Evolutionary conservation across 2,113 vertebrate species (phyloP), one percentile per base, ranked within the genome.

Genomic region (Heloderma charlesbogerti): DNA sequence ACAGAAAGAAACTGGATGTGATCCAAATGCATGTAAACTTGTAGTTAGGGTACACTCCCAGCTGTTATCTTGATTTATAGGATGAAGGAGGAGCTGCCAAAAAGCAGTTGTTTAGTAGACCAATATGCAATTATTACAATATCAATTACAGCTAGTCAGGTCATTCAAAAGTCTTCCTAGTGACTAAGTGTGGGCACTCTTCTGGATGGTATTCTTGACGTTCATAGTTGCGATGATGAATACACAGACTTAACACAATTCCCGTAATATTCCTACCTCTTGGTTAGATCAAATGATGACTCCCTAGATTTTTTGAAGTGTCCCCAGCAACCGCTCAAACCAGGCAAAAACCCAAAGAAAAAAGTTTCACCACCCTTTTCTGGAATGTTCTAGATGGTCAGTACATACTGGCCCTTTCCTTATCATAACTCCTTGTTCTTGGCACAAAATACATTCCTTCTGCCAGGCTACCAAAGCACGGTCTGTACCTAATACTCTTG

Each of bases 381-480:
- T 25, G 45, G 40, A 86, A 86, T 74, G 85, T 86, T 86, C 18
- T 86, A 34, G 85, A 31, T 86, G 45, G 34, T 18, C 3, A 9
- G 84, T 29, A 85, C 66, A 69, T 37, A 15, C 1, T 29, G 37
- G 27, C 27, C n/a, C 48, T 18, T 48, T 25, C 9, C 20, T 86
- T 86, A 86, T 86, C 84, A 71, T 48, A 71, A 71, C 84, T 86
- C 7, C 43, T 13, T n/a, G 66, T 86, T 86, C 67, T 27, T 86
- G 67, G 71, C 85, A 86, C 18, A 74, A 74, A 74, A 86, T 54
- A 66, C 9, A 66, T 84, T 71, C 84, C 40, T 43, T 69, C 63
- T 84, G n/a, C 31, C 66, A 40, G 57, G 29, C n/a, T 34, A 72
- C 25, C 27, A n/a, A 57, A 86, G 48, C 20, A 54, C 45, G 6